phyloP scores from a whole-genome alignment of 2,797 vertebrate genomes.

The Poliocrania exsul region DNA sequence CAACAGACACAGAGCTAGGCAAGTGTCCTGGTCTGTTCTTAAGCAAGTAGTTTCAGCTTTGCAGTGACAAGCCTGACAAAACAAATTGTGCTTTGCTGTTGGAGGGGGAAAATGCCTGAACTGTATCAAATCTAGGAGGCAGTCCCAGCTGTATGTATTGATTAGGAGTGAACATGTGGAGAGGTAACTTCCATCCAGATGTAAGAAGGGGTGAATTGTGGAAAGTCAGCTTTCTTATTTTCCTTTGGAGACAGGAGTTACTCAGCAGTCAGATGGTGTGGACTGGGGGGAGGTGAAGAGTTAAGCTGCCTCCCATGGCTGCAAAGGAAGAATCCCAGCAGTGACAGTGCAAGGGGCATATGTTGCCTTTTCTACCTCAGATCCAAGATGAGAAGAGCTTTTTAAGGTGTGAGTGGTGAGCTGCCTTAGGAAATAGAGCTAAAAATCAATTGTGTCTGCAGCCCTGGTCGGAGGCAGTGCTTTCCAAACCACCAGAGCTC shows the following conservation, averaged over 20 bases:
- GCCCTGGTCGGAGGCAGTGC: background rate
- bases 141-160: background rate
- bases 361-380: background rate
- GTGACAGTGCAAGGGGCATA: background rate
- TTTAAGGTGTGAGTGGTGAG: background rate
- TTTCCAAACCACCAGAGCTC: background rate
- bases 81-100: background rate
- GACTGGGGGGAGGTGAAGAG: background rate
- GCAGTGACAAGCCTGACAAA: background rate
- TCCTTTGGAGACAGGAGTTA: background rate
- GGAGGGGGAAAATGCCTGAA: background rate
- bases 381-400: background rate
- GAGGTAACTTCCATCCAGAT: background rate
- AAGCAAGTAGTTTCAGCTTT: background rate
- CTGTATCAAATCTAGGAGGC: background rate
- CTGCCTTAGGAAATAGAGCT: background rate
- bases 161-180: background rate
- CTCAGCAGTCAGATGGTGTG: background rate
- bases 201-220: background rate
- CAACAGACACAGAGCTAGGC: background rate
- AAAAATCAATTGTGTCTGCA: background rate
- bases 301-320: background rate
- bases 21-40: background rate
- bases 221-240: background rate
- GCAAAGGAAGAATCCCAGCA: background rate